Evolutionary conservation across 2,113 vertebrate species (phyloP).

Genomic region (Xyliphius kryptos): DNA sequence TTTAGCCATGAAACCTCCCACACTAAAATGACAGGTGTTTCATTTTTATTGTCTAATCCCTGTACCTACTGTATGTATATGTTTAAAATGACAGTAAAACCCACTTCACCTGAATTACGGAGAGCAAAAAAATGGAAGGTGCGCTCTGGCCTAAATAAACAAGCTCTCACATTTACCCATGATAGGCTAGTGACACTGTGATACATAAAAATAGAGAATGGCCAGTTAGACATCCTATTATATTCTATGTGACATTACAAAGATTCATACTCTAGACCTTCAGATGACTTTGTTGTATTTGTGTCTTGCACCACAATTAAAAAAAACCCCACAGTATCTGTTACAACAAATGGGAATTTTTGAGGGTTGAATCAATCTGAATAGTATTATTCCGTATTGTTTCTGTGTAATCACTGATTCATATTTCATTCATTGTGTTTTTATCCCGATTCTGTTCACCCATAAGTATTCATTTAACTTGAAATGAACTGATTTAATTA

Average conservation of each 20-base stretch:
- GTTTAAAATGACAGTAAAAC: too few relatives aligned
- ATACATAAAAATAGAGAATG: neutral
- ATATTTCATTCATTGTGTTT: neutral
- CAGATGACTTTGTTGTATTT: neutral
- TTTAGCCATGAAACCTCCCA: too few relatives aligned
- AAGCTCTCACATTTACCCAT: neutral
- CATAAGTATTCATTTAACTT: conserved; percentile 28
- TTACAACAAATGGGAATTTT: neutral
- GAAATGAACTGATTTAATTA: conserved; percentile 37
- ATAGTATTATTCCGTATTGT: too few relatives aligned
- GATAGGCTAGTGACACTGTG: neutral
- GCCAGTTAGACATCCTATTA: neutral
- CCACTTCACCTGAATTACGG: too few relatives aligned
- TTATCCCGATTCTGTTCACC: neutral
- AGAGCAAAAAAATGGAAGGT: too few relatives aligned
- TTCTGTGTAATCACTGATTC: neutral
- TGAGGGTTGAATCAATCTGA: neutral
- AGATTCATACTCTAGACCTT: neutral
- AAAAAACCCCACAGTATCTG: neutral
- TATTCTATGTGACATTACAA: neutral
- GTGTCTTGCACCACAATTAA: neutral
- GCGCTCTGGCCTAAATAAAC: neutral
- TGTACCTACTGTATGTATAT: too few relatives aligned
- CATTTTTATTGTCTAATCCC: too few relatives aligned
- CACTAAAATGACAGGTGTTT: too few relatives aligned